Conservation (phyloP, 92 coral and sea anemone species). For the Anthopleura xanthogrammica region DNA sequence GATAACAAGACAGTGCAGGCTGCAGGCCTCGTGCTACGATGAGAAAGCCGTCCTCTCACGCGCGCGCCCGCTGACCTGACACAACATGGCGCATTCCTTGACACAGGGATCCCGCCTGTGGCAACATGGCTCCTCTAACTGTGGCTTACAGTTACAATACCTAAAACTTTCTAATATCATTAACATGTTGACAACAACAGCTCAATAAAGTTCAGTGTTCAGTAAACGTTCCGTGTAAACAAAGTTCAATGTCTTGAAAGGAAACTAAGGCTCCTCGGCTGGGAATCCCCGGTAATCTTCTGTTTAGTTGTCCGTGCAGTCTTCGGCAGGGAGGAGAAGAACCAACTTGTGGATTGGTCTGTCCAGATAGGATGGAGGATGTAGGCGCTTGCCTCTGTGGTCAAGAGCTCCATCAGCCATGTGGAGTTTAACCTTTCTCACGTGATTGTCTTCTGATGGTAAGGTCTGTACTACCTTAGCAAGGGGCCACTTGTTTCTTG, state of each 20-base stretch:
- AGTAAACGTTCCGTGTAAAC: not conserved
- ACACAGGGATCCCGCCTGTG: constrained; percentile 1
- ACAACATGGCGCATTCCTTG: not conserved
- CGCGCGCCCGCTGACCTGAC: not conserved
- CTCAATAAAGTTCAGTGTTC: not conserved
- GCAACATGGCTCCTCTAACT: constrained; percentile 15
- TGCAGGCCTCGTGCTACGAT: not conserved
- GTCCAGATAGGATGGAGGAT: constrained; percentile 23
- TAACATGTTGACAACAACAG: not conserved
- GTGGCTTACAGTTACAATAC: constrained; percentile 1
- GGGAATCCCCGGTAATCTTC: constrained; percentile 12
- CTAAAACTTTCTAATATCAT: not conserved
- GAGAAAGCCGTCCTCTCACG: not conserved
- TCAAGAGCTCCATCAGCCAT: constrained; percentile 33
- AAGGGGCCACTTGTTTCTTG: constrained; percentile 27
- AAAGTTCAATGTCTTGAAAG: not conserved
- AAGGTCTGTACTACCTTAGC: constrained; percentile 28
- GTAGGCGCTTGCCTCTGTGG: constrained; percentile 12
- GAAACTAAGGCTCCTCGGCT: constrained; percentile 1
- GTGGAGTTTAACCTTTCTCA: constrained; percentile 20
- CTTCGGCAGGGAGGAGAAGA: constrained; percentile 12
- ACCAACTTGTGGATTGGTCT: constrained; percentile 35
- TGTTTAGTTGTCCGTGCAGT: not conserved
- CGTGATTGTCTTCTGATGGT: constrained; percentile 15
- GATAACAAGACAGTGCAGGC: not conserved